Percentiles rank a stretch among this genome's conserved stretches.
Conservation (phyloP, 2,797 vertebrate species). For the Caiman crocodilus region DNA sequence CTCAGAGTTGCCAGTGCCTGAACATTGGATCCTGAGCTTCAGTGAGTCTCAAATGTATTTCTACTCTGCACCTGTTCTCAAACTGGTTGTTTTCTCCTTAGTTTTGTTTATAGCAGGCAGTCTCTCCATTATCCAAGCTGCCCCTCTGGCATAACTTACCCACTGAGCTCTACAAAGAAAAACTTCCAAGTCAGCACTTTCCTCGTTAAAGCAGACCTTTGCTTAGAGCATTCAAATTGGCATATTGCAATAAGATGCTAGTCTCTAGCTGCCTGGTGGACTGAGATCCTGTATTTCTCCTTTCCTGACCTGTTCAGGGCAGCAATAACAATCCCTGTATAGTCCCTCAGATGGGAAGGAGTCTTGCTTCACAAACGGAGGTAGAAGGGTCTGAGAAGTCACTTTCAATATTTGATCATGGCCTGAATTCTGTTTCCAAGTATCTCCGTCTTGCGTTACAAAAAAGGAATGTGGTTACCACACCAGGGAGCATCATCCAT, state of each 20-base stretch:
- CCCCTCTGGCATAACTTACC: not conserved
- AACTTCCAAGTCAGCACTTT: not conserved
- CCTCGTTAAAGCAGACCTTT: not conserved
- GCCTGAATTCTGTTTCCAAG: not conserved
- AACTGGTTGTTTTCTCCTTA: not conserved
- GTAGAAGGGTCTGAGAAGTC: not conserved
- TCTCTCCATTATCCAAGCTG: not conserved
- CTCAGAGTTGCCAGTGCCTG: not conserved
- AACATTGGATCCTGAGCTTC: not conserved
- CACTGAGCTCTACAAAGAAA: not conserved
- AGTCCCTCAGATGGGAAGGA: not conserved
- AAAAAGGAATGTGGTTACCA: not conserved
- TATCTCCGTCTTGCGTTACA: not conserved
- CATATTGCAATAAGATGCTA: not conserved
- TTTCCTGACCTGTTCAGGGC: not conserved
- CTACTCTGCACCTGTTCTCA: not conserved
- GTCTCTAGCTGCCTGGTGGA: not conserved
- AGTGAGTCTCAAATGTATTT: not conserved
- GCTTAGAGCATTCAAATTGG: not conserved
- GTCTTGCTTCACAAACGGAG: not conserved
- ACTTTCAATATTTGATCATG: not conserved
- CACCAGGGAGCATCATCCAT: not conserved
- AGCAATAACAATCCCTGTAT: not conserved
- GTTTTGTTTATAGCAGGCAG: not conserved
- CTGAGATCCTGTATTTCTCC: not conserved